Conservation (phyloP, 2,113 vertebrate genomes). For the Panthera leo region DNA sequence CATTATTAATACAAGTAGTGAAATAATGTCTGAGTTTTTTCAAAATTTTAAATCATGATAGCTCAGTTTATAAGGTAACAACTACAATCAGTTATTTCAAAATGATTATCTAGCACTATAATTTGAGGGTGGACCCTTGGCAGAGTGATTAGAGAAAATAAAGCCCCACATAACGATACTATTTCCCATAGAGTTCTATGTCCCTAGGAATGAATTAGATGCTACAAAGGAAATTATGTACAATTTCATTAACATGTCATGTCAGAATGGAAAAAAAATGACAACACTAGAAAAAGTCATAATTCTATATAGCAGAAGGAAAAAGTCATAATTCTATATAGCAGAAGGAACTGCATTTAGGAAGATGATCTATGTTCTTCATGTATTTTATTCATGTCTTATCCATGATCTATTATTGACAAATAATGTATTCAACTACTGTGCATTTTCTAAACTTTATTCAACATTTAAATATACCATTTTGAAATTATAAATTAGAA, state of each 20-base stretch:
- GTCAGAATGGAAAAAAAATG: slow-evolving; percentile 45
- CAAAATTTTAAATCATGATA: slow-evolving; percentile 45
- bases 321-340: slow-evolving; percentile 26
- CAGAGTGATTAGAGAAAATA: slow-evolving; percentile 49
- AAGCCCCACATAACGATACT: slow-evolving; percentile 23
- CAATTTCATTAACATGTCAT: slow-evolving; percentile 57
- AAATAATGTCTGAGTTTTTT: not conserved
- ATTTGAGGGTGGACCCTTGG: slow-evolving; percentile 37
- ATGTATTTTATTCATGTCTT: slow-evolving; percentile 40
- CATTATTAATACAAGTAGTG: not conserved
- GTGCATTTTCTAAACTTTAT: slow-evolving; percentile 62
- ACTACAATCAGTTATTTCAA: slow-evolving; percentile 48
- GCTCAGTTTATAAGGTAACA: not conserved
- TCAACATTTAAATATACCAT: slow-evolving; percentile 66
- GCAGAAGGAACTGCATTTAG: slow-evolving; percentile 23
- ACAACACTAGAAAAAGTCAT: slow-evolving; percentile 30
- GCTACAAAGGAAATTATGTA: slow-evolving; percentile 69
- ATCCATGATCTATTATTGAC: slow-evolving; percentile 53
- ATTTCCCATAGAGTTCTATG: slow-evolving; percentile 68
- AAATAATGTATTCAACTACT: slow-evolving; percentile 65
- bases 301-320: slow-evolving; percentile 23
- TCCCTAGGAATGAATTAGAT: slow-evolving; percentile 62
- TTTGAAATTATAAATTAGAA: slow-evolving; percentile 74
- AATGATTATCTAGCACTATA: slow-evolving; percentile 49
- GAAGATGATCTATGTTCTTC: slow-evolving; percentile 47